Evolutionary conservation across 2,797 vertebrate species (phyloP).

Genomic region (Neosilurus hyrtlii): DNA sequence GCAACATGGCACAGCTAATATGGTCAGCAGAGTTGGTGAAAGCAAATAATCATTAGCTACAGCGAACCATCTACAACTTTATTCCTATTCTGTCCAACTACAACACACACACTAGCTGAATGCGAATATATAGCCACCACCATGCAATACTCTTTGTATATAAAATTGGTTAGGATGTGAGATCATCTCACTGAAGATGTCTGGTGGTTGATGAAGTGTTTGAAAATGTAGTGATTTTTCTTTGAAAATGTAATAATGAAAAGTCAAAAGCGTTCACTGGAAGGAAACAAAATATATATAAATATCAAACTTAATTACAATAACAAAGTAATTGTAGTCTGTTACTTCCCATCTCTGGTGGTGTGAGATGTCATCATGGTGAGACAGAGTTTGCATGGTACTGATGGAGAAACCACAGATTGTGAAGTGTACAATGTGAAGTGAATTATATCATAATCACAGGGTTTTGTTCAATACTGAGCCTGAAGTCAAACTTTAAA

Average conservation of each 20-base stretch:
- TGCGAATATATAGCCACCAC: neutral
- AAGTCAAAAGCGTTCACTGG: neutral
- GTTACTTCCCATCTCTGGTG: neutral
- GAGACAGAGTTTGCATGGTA: neutral
- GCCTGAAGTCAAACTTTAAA: neutral
- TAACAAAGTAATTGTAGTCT: neutral
- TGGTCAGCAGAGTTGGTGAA: neutral
- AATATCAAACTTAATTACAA: neutral
- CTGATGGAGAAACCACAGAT: neutral
- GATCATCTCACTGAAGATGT: neutral
- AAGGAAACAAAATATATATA: neutral
- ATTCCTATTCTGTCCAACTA: neutral
- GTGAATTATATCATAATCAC: neutral
- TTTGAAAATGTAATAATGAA: neutral
- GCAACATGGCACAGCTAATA: neutral
- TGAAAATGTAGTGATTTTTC: neutral
- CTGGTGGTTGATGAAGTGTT: neutral
- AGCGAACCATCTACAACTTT: neutral
- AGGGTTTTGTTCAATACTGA: neutral
- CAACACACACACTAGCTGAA: neutral
- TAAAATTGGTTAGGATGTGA: neutral
- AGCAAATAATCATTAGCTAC: neutral
- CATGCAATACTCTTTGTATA: neutral
- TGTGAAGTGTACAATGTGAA: neutral
- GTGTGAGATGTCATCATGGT: neutral